Conservation (phyloP, 2,888 invertebrate genomes). For the Exocentrus adspersus region DNA sequence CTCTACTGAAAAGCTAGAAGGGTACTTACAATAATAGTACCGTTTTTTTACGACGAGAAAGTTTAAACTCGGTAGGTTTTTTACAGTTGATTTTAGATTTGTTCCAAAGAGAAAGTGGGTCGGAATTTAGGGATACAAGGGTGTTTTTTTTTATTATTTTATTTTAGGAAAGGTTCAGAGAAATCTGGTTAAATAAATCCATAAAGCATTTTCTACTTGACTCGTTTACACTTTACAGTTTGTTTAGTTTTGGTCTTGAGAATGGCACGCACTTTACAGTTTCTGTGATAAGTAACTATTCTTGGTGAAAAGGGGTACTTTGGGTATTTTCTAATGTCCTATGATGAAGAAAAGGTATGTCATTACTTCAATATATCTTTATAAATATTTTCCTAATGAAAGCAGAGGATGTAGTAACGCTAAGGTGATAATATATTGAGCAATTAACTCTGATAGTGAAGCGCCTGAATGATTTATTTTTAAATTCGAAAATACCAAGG, state of each 20-base stretch:
- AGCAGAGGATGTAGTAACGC: conserved; percentile 44
- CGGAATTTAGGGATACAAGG: neutral
- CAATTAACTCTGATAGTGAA: conserved; percentile 55
- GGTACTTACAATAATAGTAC: neutral
- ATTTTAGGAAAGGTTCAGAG: conserved; percentile 13
- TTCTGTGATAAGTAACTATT: conserved; percentile 3
- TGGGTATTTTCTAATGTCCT: conserved; percentile 20
- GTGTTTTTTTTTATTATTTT: conserved; percentile 18
- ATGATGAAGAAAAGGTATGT: conserved; percentile 3
- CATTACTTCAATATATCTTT: conserved; percentile 30
- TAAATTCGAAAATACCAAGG: conserved; percentile 54
- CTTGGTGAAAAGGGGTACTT: neutral
- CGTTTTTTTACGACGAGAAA: conserved; percentile 6
- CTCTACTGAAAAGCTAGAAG: neutral
- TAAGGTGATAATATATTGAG: conserved; percentile 54
- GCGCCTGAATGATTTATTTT: conserved; percentile 56
- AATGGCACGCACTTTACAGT: neutral
- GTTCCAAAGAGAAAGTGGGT: conserved; percentile 5
- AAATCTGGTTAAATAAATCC: conserved; percentile 7
- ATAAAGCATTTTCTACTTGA: neutral
- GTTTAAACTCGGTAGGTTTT: conserved; percentile 7
- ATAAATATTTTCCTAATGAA: conserved; percentile 37
- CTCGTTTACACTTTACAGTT: neutral
- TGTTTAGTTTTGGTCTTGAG: neutral
- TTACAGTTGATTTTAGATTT: neutral